Conservation (phyloP, 2,113 vertebrate genomes). For the Tricholaema leucomelas region DNA sequence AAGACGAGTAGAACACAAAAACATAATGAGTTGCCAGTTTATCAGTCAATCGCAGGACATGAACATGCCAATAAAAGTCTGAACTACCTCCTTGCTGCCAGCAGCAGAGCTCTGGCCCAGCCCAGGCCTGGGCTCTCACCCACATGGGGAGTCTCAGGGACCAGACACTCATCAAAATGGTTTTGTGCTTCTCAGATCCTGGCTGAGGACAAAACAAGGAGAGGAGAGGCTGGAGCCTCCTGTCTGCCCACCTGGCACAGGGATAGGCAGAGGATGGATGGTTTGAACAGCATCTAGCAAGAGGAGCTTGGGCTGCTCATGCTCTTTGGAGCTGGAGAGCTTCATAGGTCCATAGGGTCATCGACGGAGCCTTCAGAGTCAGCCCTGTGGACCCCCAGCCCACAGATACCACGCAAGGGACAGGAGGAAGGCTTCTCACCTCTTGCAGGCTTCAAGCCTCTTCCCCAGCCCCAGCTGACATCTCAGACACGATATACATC, state of each 20-base stretch:
- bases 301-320: neutral
- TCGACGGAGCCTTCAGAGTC: fast-evolving
- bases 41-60: constrained; percentile 66
- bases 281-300: fast-evolving
- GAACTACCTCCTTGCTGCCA: constrained; percentile 8
- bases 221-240: neutral
- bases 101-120: neutral
- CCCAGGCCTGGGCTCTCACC: neutral
- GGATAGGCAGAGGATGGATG: neutral
- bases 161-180: neutral
- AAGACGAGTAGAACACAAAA: constrained; percentile 65
- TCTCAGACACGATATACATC: neutral
- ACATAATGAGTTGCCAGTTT: constrained; percentile 66
- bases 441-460: neutral
- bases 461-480: neutral
- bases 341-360: neutral
- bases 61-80: constrained; percentile 53
- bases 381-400: fast-evolving
- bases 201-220: fast-evolving
- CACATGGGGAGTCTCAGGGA: no score
- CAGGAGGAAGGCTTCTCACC: neutral
- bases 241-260: neutral
- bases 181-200: neutral
- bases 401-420: fast-evolving
- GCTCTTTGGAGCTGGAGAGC: neutral